Conservation (phyloP, 2,113 vertebrate genomes). For the Cervus canadensis region DNA sequence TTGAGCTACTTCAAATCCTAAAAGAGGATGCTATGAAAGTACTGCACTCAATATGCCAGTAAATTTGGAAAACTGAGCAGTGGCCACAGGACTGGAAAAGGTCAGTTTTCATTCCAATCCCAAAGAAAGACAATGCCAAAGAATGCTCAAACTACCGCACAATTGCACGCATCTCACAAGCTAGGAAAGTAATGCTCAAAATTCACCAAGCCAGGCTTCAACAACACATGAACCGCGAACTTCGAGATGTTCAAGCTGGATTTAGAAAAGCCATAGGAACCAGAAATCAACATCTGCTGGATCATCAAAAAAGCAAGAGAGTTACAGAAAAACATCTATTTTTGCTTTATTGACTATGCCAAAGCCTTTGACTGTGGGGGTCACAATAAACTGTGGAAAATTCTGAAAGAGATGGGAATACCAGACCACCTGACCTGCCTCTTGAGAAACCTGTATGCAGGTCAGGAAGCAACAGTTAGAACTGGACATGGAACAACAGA, state of each 20-base stretch:
- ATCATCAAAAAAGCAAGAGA: not conserved
- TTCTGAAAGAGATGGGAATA: not conserved
- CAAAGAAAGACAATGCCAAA: not conserved
- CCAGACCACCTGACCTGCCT: not conserved
- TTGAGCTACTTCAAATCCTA: not conserved
- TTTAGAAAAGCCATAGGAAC: not conserved
- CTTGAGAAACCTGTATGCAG: not conserved
- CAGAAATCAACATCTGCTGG: fast-evolving
- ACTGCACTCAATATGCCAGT: not conserved
- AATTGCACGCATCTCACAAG: not conserved
- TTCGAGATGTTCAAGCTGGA: not conserved
- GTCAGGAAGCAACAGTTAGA: not conserved
- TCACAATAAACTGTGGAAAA: not conserved
- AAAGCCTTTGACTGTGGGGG: not conserved
- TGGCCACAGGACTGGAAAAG: not conserved
- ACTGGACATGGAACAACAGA: not conserved
- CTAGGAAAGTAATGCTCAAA: not conserved
- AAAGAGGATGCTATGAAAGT: not conserved
- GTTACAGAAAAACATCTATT: not conserved
- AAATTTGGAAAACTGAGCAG: not conserved
- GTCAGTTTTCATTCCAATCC: not conserved
- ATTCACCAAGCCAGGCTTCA: not conserved
- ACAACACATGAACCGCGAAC: not conserved
- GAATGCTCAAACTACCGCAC: not conserved
- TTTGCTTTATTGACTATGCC: not conserved